Conservation (phyloP, 2,888 invertebrate genomes). For the Asteroscopus sphinx region DNA sequence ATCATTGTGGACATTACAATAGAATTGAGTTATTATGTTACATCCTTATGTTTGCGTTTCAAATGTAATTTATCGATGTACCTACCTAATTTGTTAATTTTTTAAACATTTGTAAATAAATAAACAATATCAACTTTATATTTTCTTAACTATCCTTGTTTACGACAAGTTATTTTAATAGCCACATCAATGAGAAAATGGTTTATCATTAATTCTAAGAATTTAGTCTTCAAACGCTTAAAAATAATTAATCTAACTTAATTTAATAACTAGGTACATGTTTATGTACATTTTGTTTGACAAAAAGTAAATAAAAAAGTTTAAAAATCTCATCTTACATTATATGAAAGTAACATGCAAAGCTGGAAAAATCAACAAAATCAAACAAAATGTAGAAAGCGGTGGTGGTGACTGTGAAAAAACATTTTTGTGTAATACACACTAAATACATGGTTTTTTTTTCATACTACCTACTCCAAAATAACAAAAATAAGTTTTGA, state of each 20-base stretch:
- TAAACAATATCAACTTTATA: slow-evolving; percentile 62
- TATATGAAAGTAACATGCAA: not conserved
- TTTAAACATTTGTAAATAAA: slow-evolving; percentile 77
- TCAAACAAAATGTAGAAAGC: no score
- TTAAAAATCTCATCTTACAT: not conserved
- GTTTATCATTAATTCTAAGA: not conserved
- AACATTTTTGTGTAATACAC: no score
- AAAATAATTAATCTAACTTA: not conserved
- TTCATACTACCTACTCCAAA: no score
- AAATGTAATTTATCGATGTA: slow-evolving; percentile 52
- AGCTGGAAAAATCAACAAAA: not conserved
- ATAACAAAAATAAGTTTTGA: no score
- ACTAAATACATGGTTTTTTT: no score
- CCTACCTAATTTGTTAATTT: slow-evolving; percentile 57
- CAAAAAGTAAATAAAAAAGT: not conserved
- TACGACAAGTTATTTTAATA: not conserved
- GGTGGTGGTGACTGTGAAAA: no score
- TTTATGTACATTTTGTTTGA: slow-evolving; percentile 1
- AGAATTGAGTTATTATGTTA: slow-evolving; percentile 41
- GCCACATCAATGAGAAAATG: not conserved
- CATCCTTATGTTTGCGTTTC: slow-evolving; percentile 43
- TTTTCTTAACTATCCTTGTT: no score
- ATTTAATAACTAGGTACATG: not conserved
- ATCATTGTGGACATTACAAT: slow-evolving; percentile 30
- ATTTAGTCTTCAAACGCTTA: not conserved